Evolutionary conservation across 2,113 vertebrate species (phyloP).

Genomic region (Chloropsis cyanopogon): DNA sequence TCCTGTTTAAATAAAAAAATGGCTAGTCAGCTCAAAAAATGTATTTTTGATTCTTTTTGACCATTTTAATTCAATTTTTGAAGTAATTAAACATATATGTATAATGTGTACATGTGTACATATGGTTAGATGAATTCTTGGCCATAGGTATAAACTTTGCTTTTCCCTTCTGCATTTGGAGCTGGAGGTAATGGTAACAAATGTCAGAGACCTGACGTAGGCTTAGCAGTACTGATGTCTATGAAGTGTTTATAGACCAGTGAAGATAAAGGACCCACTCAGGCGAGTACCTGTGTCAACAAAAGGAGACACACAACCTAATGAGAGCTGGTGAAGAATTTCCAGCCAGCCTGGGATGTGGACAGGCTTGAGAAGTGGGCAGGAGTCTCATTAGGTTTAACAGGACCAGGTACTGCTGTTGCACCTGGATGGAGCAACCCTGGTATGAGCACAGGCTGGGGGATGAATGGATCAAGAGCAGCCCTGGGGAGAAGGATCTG

Average conservation of each 20-base stretch:
- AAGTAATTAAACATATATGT: not conserved
- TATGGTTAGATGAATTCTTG: not conserved
- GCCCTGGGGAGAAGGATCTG: not conserved
- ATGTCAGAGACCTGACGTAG: not conserved
- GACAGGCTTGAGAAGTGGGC: fast-evolving
- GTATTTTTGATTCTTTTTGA: not conserved
- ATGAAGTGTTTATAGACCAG: not conserved
- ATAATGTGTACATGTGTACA: not conserved
- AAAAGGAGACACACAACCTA: not conserved
- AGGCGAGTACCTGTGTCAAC: not conserved
- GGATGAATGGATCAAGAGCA: not conserved
- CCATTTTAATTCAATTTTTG: not conserved
- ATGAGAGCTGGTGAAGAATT: not conserved
- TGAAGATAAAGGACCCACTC: not conserved
- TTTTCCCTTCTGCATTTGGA: not conserved
- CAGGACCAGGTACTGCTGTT: fast-evolving
- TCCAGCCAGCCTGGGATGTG: not conserved
- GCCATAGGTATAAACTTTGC: not conserved
- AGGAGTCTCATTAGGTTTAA: not conserved
- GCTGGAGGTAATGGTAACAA: not conserved
- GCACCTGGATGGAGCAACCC: not conserved
- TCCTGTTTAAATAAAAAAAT: not conserved
- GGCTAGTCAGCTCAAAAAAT: not conserved
- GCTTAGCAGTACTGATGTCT: not conserved
- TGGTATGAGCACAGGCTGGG: not conserved